Base-by-base conservation (phyloP, 1,140 invertebrate species). In the Melitaea cinxia region DNA sequence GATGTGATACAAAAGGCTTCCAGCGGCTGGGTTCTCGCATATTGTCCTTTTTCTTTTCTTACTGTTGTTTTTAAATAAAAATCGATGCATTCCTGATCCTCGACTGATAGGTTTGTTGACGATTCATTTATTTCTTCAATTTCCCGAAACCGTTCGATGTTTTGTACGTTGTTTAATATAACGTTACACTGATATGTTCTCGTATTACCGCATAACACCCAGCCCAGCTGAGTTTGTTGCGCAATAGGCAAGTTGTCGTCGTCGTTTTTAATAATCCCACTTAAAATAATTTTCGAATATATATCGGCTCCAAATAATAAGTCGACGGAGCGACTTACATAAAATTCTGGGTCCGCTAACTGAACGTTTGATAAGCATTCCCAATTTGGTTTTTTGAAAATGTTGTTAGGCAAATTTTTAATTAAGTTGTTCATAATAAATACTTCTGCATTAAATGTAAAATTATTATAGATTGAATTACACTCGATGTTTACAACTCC, bases 1-100 rank as follows among this genome's bases (percentile, higher is more conserved):
- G 53, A 77, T 92, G 91, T 0, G 82, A 75, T 1, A 85, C 82
- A 55, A 89, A 91, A 0, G 78, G 71, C 49, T 79, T 80, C 56
- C 78, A 79, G 37, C 58, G 35, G 26, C 56, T 37, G 0, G 83
- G 72, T n/a, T 69, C 56, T 5, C n/a, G 21, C 1, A 47, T 47
- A 21, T 3, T 9, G 21, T 9, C 45, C 45, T 12, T 47, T 19
- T 7, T 23, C 17, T 0, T 19, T 17, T 21, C 19, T 23, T 1
- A 19, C 23, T 7, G 45, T 47, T 0, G 45, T 47, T 47, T 1
- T 3, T 45, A 4, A 3, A 45, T 45, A 45, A 10, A 4, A 45
- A 4, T 45, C 19, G 2, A 45, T 45, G 17, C 39, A 45, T 4
- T 45, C 2, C 39, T 45, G 39, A 10, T 45, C 10, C 17, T 10